phyloP scores from a whole-genome alignment of 2,797 vertebrate species.

The Denticeps clupeoides region DNA sequence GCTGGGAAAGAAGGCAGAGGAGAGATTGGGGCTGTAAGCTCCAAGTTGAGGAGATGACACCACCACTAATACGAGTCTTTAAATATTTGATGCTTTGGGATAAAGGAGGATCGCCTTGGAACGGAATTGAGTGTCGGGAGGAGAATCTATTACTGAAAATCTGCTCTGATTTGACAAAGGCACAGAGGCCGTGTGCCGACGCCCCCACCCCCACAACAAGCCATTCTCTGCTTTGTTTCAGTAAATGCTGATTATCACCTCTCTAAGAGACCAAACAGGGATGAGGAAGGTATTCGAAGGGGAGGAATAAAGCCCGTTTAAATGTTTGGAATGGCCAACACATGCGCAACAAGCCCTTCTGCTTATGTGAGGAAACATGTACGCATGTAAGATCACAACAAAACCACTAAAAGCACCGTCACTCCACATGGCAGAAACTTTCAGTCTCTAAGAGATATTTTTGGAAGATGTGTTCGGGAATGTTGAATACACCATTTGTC shows the following conservation, averaged over 20 bases:
- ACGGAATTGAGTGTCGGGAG: constrained; percentile 99
- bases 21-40: constrained; percentile 76
- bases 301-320: neutral
- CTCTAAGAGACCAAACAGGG: constrained; percentile 29
- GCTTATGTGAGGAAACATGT: too few species aligned
- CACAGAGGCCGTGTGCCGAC: constrained; percentile 72
- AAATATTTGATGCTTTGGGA: constrained; percentile 99
- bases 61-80: constrained; percentile 98
- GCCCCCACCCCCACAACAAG: constrained; percentile 54
- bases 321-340: neutral
- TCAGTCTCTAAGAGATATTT: too few species aligned
- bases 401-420: too few species aligned
- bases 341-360: too few species aligned
- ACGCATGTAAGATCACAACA: too few species aligned
- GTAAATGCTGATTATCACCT: constrained; percentile 88
- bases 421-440: too few species aligned
- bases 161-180: constrained; percentile 85
- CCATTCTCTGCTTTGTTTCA: constrained; percentile 91
- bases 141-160: constrained; percentile 99
- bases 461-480: too few species aligned
- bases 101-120: constrained; percentile 98
- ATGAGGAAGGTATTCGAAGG: constrained; percentile 15
- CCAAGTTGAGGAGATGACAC: constrained; percentile 66
- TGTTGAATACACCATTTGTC: too few species aligned
- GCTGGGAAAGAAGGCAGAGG: constrained; percentile 42